Evolutionary conservation across 2,113 vertebrate genomes (phyloP).

Genomic region (Microcebus tavaratra): DNA sequence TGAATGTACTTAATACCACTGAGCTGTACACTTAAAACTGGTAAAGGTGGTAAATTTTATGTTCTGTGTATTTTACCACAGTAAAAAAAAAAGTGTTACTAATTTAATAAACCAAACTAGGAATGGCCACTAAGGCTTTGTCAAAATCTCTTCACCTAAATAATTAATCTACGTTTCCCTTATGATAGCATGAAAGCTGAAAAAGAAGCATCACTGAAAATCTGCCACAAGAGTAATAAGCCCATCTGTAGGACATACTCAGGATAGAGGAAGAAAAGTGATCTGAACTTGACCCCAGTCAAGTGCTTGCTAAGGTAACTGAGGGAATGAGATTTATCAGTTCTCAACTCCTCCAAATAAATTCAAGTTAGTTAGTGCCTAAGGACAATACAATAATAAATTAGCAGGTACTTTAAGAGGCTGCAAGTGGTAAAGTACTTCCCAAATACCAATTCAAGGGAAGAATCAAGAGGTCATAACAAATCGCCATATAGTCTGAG

Average conservation of each 20-base stretch:
- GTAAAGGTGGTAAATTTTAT: not conserved
- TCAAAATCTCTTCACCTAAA: not conserved
- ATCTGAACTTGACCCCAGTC: not conserved
- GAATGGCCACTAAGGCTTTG: not conserved
- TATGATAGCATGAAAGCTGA: not conserved
- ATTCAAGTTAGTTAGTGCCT: not conserved
- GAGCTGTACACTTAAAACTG: not conserved
- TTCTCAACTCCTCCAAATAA: not conserved
- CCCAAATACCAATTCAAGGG: not conserved
- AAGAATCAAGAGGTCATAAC: not conserved
- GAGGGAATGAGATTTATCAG: not conserved
- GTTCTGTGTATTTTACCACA: not conserved
- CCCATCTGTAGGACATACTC: not conserved
- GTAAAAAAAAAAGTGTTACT: not conserved
- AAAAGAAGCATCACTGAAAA: not conserved
- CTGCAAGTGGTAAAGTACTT: not conserved
- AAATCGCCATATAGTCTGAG: not conserved
- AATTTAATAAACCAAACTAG: not conserved
- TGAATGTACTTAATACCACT: not conserved
- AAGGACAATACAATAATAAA: not conserved
- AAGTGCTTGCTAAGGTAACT: not conserved
- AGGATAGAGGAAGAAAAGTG: not conserved
- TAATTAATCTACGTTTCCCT: not conserved
- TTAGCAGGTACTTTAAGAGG: not conserved
- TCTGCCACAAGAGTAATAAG: not conserved